A percentile compares a stretch with the other conserved stretches of the same genome.
These are phyloP conservation scores for Burhinus oedicnemus DNA, from an alignment of 2,113 vertebrate species.

Conservation along the genomic window DNA sequence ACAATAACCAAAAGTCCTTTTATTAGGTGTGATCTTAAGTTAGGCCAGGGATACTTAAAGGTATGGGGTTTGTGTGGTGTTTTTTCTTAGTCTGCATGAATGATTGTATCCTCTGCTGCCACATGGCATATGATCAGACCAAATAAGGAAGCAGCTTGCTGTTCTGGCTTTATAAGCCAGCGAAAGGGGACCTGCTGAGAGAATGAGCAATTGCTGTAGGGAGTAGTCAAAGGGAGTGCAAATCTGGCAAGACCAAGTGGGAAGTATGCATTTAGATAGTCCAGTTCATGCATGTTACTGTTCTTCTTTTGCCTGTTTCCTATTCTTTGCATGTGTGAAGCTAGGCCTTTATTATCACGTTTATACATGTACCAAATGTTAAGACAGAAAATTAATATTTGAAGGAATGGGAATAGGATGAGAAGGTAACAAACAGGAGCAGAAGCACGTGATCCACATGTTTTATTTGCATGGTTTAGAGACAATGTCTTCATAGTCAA, in stretches of 20 bases:
- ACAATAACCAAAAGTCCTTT: not conserved
- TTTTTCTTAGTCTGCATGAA: not conserved
- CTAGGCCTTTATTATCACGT: not conserved
- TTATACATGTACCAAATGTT: not conserved
- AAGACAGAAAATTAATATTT: not conserved
- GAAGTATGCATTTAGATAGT: not conserved
- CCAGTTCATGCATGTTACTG: not conserved
- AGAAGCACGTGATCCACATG: not conserved
- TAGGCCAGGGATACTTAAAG: not conserved
- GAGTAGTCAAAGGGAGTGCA: not conserved
- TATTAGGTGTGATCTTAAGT: not conserved
- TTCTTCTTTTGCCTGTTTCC: not conserved
- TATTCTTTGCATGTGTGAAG: not conserved
- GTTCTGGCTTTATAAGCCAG: not conserved
- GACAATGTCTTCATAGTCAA: not conserved
- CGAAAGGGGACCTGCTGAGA: not conserved
- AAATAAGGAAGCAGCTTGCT: not conserved
- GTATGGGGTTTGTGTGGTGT: not conserved
- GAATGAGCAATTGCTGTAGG: not conserved
- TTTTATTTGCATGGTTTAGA: not conserved
- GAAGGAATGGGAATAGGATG: not conserved
- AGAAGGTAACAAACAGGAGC: not conserved
- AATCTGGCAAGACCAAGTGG: not conserved
- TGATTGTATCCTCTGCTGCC: not conserved
- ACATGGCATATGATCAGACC: not conserved